Base-by-base conservation (phyloP, 2,888 invertebrate species). In the Prosapia bicincta region DNA sequence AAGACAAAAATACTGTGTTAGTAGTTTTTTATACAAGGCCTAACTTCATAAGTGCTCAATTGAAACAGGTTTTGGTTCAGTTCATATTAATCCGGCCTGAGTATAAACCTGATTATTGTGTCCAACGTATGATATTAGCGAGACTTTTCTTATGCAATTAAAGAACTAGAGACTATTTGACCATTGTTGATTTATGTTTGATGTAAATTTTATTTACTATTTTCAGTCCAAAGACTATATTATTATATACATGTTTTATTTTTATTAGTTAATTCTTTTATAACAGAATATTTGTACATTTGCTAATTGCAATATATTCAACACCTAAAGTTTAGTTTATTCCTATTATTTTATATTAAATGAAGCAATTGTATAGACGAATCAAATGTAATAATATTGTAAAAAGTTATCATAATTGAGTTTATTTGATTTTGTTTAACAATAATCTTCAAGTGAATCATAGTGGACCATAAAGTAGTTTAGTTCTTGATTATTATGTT, bases 21-120 rank as follows among this genome's bases (percentile, higher is more conserved):
- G 73, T 73, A 73, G 73, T 73, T 73, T 73, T n/a, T 73, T 54
- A 73, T 30, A 74, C 65, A 69, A 74, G 74, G 74, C 74, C 74
- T 74, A 74, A 74, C 69, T 54, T 54, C 20, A 20, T 54, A 54
- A 54, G 54, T 54, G 54, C 54, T 54, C 54, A 54, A 54, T 54
- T 54, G 9, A 54, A 13, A 20, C 54, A 54, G 13, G 54, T 54
- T 20, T 54, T 54, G 54, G 54, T 54, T 20, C n/a, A 54, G 54
- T 54, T 20, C 10, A 38, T 38, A 13, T 13, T 30, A 6, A 38
- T 38, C 38, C 9, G 15, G 38, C 15, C 38, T 38, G 15, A 38
- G 15, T 15, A 9, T 3, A 38, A 54, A 5, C 54, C 20, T 54
- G 54, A 54, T 20, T 54, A 20, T 10, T 20, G 5, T 20, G 54